Base-by-base conservation (phyloP, 2,888 invertebrate genomes). In the Harpalus rufipes region DNA sequence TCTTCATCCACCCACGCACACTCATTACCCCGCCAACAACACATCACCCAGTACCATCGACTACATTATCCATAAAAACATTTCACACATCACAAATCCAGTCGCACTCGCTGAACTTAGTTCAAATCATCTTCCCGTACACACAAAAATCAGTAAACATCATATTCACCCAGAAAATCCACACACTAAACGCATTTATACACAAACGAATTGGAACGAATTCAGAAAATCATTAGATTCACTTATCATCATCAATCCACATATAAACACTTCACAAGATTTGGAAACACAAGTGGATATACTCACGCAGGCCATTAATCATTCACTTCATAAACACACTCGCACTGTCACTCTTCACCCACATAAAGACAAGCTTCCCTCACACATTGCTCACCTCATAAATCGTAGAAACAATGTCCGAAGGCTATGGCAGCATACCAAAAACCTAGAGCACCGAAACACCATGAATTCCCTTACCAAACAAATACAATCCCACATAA, bases 71-170 rank as follows among this genome's bases (percentile, higher is more conserved):
- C 58, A 39, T 7, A 80, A 85, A 85, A 86, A 86, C 61, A 80
- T 79, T 2, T 25, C 25, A 1, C 65, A 82, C 12, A 16, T 44
- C 14, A 72, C 56, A 14, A 59, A 51, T n/a, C 85, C 81, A 4
- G 7, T 56, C 39, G 65, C 86, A 0, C 16, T 81, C 7, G 39
- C 87, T n/a, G 87, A 87, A 85, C 83, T 88, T 7, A 87, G 81
- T 41, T 88, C 87, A 0, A 87, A 88, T 74, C 88, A 88, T 16
- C 7, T 16, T 58, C 8, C 58, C 1, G n/a, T 58, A 1, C n/a
- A 8, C 8, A 18, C 18, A 8, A 61, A 61, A 61, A 8, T 61
- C 14, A 61, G 18, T 18, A 5, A 8, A 18, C 16, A 61, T 18
- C 8, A 18, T 18, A 61, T 18, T 16, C 61, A 61, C 14, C 8